Base-by-base conservation (phyloP, 1,140 invertebrate species). In the Sitophilus oryzae region DNA sequence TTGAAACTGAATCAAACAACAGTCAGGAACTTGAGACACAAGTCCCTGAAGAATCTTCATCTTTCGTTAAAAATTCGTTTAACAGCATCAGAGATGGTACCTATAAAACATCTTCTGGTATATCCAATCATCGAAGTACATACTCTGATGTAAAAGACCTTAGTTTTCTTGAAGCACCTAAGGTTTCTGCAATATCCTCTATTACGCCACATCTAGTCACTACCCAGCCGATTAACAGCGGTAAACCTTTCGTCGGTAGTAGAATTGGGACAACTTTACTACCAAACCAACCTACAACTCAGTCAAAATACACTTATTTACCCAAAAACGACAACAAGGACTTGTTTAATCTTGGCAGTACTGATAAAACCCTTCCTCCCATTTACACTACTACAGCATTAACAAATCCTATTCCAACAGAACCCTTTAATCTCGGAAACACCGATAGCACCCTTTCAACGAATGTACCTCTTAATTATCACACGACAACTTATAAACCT, bases 41-140 rank as follows among this genome's bases (percentile, higher is more conserved):
- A 69, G 77, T 84, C 1, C 77, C 82, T 0, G 83, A 86, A 1
- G 88, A 89, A 70, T 84, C 82, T 1, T 83, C 84, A 0, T 79
- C 82, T 0, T 79, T 80, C 20, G 81, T 72, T n/a, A 71, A 76
- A 11, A 69, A 59, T 54, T 40, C 36, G 3, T 57, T 56, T 10
- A 67, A 64, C 50, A 54, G 23, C 21, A 66, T 65, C 18, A 49
- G 55, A 8, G 48, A 64, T 52, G 42, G 22, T 40, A 35, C 52
- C 30, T 61, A 62, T 37, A 44, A 49, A 22, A 49, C 51, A 9
- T n/a, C 61, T 2, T 56, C 51, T 25, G 58, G 62, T 53, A 52
- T 48, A 19, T 64, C 62, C 25, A 66, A 71, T 54, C 63, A 71
- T 52, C 56, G 66, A 60, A 59, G 47, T 15, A 65, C 62, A n/a